Base-by-base conservation (phyloP, 2,113 vertebrate genomes). In the Ceyx margarethae region DNA sequence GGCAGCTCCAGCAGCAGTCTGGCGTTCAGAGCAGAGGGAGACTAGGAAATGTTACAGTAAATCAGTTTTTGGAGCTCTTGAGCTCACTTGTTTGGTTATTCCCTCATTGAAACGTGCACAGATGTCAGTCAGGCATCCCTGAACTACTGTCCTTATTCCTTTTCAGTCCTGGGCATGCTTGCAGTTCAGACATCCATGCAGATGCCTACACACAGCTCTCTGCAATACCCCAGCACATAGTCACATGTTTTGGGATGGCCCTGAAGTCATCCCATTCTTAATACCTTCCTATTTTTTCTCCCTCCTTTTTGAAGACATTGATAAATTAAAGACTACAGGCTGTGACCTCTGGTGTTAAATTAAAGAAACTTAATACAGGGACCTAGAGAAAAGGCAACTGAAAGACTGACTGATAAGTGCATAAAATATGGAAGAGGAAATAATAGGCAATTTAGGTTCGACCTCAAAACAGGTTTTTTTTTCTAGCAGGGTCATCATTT, bases 271-370 rank as follows among this genome's bases (percentile, higher is more conserved):
- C 58, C 75, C 37, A 31, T 69, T 62, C 78, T 78, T 35, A 3
- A 35, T 51, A 64, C 40, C 74, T 72, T 45, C 54, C 82, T 94
- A 57, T 65, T 91, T 86, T 77, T 73, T 53, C 68, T 54, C 87
- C 37, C 40, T 64, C 31, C 73, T 95, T 91, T 92, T 83, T 78
- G 46, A 94, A 87, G 85, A 66, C 84, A 56, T 75, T 95, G 78
- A 91, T 83, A 83, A 95, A 95, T 94, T 92, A 85, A 93, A 72
- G 81, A 85, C 67, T 77, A 65, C 28, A 84, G 81, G 72, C 68
- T 85, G 46, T 90, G 93, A 95, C 94, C 91, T 95, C 82, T 82
- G 68, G 54, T 83, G 46, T 77, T 83, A 88, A 77, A 95, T 83
- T 93, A 94, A 95, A 79, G 81, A 89, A 83, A 95, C 58, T 81